A percentile compares a stretch with the other conserved stretches of the same genome.
These are phyloP conservation scores for Druon quercuslanigerum DNA, from an alignment of 1,140 invertebrate species.

Conservation along the genomic window DNA sequence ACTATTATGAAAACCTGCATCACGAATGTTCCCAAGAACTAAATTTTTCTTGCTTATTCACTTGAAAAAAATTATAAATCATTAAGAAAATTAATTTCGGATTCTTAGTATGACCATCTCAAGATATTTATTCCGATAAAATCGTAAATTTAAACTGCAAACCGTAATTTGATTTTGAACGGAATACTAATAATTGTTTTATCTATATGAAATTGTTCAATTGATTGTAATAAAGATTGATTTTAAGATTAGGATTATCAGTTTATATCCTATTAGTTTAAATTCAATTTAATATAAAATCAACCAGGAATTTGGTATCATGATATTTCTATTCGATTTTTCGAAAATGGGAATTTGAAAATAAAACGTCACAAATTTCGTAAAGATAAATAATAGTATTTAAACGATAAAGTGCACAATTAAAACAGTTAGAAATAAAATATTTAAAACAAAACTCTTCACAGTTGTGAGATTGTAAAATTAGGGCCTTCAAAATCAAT, in stretches of 20 bases:
- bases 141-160: conserved; percentile 4
- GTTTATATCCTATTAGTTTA: no score
- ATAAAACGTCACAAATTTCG: no score
- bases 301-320: no score
- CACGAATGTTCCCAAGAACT: background rate
- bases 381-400: no score
- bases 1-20: conserved; percentile 22
- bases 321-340: no score
- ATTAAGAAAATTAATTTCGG: background rate
- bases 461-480: no score
- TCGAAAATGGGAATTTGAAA: no score
- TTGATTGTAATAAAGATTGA: background rate
- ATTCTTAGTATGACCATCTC: conserved; percentile 9
- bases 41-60: background rate
- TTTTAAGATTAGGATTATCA: background rate
- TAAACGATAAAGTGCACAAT: no score
- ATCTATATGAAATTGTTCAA: background rate
- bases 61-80: background rate
- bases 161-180: background rate
- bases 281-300: no score
- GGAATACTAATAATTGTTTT: background rate
- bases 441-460: no score
- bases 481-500: no score
- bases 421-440: no score
- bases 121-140: background rate